A percentile compares a stretch with the other conserved stretches of the same genome.
phyloP scores from a whole-genome alignment of 2,113 vertebrate genomes.

The Misgurnus anguillicaudatus region DNA sequence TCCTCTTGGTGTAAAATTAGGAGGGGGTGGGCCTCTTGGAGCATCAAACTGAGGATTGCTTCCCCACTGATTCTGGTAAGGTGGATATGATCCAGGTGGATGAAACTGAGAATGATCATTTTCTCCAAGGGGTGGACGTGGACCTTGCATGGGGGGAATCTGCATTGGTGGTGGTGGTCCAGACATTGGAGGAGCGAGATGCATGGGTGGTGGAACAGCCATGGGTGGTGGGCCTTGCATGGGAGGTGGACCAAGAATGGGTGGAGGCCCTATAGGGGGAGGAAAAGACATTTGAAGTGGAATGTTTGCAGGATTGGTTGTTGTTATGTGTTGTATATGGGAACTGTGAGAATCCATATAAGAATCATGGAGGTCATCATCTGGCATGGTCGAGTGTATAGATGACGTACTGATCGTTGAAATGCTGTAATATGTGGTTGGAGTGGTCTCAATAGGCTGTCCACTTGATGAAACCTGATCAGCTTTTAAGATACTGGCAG shows the following conservation, averaged over 20 bases:
- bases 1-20: constrained; percentile 74
- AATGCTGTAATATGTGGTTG: constrained; percentile 60
- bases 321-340: constrained; percentile 64
- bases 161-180: constrained; percentile 66
- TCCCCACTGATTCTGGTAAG: constrained; percentile 75
- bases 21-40: constrained; percentile 69
- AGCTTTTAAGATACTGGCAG: constrained; percentile 75
- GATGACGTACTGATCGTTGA: constrained; percentile 58
- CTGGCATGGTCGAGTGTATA: constrained; percentile 69
- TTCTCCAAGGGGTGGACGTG: constrained; percentile 66
- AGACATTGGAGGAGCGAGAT: constrained; percentile 62
- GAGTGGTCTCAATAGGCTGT: constrained; percentile 62
- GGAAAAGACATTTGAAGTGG: constrained; percentile 69
- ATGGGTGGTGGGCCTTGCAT: constrained; percentile 57
- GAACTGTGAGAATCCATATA: constrained; percentile 63
- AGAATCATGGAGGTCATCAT: constrained; percentile 57
- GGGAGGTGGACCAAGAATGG: constrained; percentile 66
- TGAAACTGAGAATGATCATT: constrained; percentile 65
- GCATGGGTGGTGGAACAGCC: constrained; percentile 60
- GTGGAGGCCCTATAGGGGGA: constrained; percentile 58
- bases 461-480: constrained; percentile 59
- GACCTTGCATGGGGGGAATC: constrained; percentile 70
- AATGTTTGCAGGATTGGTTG: constrained; percentile 64
- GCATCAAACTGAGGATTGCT: constrained; percentile 62
- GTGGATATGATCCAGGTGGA: constrained; percentile 64